Conservation (phyloP, 1,140 invertebrate species). For the Choristoneura fumiferana region DNA sequence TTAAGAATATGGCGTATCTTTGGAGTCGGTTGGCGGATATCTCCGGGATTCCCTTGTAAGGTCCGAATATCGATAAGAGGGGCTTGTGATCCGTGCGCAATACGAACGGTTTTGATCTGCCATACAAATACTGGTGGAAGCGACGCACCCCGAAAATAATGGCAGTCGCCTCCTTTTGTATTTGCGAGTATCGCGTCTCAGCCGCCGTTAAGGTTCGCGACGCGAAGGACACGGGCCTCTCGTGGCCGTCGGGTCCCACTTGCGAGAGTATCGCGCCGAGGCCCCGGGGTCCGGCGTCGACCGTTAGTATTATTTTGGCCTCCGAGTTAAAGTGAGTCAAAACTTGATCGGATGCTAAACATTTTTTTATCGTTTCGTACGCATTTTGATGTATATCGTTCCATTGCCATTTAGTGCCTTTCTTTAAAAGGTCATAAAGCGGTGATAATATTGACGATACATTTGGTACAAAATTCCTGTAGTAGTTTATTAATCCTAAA, state of each 20-base stretch:
- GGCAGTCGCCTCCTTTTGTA: constrained; percentile 66
- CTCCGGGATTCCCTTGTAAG: not conserved
- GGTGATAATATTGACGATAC: constrained; percentile 43
- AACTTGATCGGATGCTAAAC: constrained; percentile 42
- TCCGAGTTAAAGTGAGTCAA: constrained; percentile 55
- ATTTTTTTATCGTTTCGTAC: constrained; percentile 33
- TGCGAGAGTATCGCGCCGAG: constrained; percentile 41
- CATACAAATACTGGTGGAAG: constrained; percentile 54
- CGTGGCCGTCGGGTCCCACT: constrained; percentile 22
- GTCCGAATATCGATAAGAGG: constrained; percentile 14
- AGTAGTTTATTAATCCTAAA: constrained; percentile 69
- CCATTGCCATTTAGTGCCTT: constrained; percentile 25
- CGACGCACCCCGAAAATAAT: constrained; percentile 56
- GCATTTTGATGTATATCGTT: constrained; percentile 27
- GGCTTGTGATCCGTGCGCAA: constrained; percentile 19
- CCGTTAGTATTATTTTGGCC: constrained; percentile 38
- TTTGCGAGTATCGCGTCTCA: too few relatives aligned
- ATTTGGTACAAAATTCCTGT: constrained; percentile 58
- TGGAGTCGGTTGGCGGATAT: too few relatives aligned
- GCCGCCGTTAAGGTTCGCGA: constrained; percentile 50
- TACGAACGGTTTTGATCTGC: constrained; percentile 18
- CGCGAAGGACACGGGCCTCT: constrained; percentile 55
- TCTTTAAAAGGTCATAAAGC: too few relatives aligned
- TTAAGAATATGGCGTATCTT: not conserved
- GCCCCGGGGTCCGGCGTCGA: too few relatives aligned